Evolutionary conservation across 2,113 vertebrate species (phyloP).

Genomic region (Sprattus sprattus): DNA sequence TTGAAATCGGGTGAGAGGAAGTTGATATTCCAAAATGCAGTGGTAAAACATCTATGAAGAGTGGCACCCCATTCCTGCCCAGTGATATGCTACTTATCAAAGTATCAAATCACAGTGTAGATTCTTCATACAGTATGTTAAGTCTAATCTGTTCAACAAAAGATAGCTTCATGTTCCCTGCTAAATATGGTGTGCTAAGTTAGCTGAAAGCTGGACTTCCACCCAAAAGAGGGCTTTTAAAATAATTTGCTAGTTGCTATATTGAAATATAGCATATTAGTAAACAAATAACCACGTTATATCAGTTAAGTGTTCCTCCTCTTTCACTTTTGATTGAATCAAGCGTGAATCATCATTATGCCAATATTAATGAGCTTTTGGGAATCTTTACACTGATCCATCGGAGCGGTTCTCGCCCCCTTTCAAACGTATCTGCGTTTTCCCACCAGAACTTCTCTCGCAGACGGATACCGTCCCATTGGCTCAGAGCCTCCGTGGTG

Average conservation of each 20-base stretch:
- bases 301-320: not conserved
- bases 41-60: too few relatives aligned
- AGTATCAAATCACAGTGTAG: too few relatives aligned
- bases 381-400: not conserved
- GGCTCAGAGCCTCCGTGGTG: constrained; percentile 33
- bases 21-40: too few relatives aligned
- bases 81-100: too few relatives aligned
- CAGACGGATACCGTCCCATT: constrained; percentile 26
- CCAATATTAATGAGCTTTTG: not conserved
- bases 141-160: too few relatives aligned
- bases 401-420: not conserved
- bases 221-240: too few relatives aligned
- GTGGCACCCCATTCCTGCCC: too few relatives aligned
- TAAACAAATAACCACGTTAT: not conserved
- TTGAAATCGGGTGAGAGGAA: not conserved
- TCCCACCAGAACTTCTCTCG: constrained; percentile 7
- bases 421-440: not conserved
- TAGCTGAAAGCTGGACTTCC: too few relatives aligned
- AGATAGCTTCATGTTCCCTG: too few relatives aligned
- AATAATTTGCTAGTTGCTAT: too few relatives aligned
- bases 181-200: too few relatives aligned
- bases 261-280: not conserved
- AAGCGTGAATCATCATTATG: not conserved
- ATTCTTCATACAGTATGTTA: too few relatives aligned
- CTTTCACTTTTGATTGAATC: not conserved